Base-by-base conservation (phyloP, 2,797 vertebrate species). In the Bothrops alternatus region DNA sequence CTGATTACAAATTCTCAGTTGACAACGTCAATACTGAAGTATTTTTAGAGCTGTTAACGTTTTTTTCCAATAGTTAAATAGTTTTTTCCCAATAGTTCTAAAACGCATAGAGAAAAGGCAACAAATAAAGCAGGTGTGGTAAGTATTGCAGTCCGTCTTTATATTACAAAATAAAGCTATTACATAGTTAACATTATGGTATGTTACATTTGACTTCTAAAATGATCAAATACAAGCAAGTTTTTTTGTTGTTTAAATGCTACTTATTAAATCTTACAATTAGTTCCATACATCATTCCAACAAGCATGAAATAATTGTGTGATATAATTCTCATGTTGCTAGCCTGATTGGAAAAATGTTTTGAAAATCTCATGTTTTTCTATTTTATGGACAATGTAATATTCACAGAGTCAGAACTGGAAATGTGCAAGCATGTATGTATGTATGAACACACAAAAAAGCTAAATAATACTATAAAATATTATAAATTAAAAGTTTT, bases 1-100 rank as follows among this genome's bases (percentile, higher is more conserved):
- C 95, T 96, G 55, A 95, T 95, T 94, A 94, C 94, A 97, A 96
- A 96, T 95, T 96, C 95, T 96, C 93, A 96, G 94, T 94, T 94
- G 94, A 95, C 95, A 96, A 95, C 95, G 94, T 32, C 90, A 7
- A 6, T 93, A 90, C 11, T 47, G 47, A 89, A 94, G 58, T 89
- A 96, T 90, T 93, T 90, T 61, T 88, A 95, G 94, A 93, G 94
- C 88, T 94, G 88, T 95, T 86, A 50, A 11, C 86, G 26, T 90
- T 53, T 82, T 92, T 82, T 92, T 93, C 93, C 25, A 91, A 23
- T 26, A 61, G 93, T 92, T 58, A 60, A 90, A 28, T 32, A 90
- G 26, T 90, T 53, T 82, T 92, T 82, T 92, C 93, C 94, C 25
- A 91, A 23, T 26, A 61, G 93, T 93, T 25, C 61, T 95, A 88